A percentile compares a stretch with the other conserved stretches of the same genome.
Conservation (phyloP, 2,888 invertebrate genomes). For the Pristionchus entomophagus region DNA sequence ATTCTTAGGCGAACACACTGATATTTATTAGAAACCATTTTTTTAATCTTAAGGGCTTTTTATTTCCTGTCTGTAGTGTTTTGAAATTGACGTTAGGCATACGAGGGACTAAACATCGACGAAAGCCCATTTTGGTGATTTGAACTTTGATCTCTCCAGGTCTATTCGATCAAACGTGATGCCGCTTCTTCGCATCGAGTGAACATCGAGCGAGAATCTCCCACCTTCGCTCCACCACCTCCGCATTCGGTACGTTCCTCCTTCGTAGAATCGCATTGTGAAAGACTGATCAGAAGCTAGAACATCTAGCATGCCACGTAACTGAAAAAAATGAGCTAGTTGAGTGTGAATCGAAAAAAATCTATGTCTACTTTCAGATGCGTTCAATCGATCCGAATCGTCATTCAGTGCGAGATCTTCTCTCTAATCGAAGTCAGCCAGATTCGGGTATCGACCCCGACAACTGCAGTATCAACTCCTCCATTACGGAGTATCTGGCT, state of each 20-base stretch:
- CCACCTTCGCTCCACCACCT: not conserved
- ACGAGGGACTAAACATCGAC: too few species aligned
- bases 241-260: too few species aligned
- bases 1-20: too few species aligned
- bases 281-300: too few species aligned
- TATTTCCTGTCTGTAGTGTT: too few species aligned
- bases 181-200: not conserved
- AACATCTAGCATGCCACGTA: not conserved
- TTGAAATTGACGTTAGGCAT: too few species aligned
- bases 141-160: not conserved
- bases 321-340: not conserved
- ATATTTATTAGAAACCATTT: too few species aligned
- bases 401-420: constrained; percentile 52
- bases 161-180: constrained; percentile 45
- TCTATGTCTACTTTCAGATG: constrained; percentile 49
- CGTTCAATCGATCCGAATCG: constrained; percentile 51
- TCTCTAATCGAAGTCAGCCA: constrained; percentile 60
- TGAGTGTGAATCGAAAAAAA: constrained; percentile 48
- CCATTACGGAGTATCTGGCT: constrained; percentile 67
- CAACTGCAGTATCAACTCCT: constrained; percentile 65
- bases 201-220: constrained; percentile 27
- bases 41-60: too few species aligned
- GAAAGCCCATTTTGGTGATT: too few species aligned
- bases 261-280: too few species aligned
- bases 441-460: constrained; percentile 73